A percentile compares a stretch with the other conserved stretches of the same genome.
Evolutionary conservation across 2,888 invertebrate genomes (phyloP).

Genomic region (Drosophila demipolita): DNA sequence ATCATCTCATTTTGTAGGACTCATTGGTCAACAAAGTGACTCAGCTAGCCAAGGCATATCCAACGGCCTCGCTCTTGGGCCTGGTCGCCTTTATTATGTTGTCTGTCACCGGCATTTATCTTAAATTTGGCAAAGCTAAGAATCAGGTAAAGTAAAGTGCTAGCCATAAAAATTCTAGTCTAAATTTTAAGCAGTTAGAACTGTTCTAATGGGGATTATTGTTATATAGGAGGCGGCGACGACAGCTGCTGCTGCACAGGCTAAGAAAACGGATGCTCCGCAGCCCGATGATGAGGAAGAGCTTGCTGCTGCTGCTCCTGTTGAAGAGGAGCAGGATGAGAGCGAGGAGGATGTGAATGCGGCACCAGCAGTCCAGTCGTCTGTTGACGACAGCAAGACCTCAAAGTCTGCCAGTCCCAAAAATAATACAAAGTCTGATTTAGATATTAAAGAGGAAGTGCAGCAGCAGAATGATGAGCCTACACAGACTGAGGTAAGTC

Average conservation of each 20-base stretch:
- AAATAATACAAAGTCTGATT: slow-evolving; percentile 84
- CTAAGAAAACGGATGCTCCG: slow-evolving; percentile 91
- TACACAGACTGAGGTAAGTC: slow-evolving; percentile 78
- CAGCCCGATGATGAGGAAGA: slow-evolving; percentile 86
- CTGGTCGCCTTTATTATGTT: slow-evolving; percentile 92
- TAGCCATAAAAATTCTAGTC: slow-evolving; percentile 19
- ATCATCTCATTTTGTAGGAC: slow-evolving; percentile 87
- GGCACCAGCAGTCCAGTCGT: slow-evolving; percentile 37
- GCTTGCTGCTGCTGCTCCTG: slow-evolving; percentile 39
- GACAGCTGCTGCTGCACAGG: slow-evolving; percentile 85
- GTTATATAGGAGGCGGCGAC: slow-evolving; percentile 84
- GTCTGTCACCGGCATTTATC: slow-evolving; percentile 87
- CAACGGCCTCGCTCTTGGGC: slow-evolving; percentile 95
- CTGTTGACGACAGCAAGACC: slow-evolving; percentile 48
- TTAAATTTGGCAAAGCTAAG: slow-evolving; percentile 66
- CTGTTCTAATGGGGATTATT: slow-evolving; percentile 6
- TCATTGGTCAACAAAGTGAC: slow-evolving; percentile 91
- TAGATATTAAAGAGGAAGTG: slow-evolving; percentile 81
- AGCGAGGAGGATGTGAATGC: slow-evolving; percentile 57
- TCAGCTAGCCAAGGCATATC: slow-evolving; percentile 92
- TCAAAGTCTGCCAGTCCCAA: slow-evolving; percentile 80
- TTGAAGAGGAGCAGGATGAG: slow-evolving; percentile 51
- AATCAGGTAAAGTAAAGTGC: slow-evolving; percentile 85
- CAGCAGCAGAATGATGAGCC: slow-evolving; percentile 63
- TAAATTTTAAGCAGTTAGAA: no score